Evolutionary conservation across 2,797 vertebrate species (phyloP).

Genomic region (Mormyrops attenuatus): DNA sequence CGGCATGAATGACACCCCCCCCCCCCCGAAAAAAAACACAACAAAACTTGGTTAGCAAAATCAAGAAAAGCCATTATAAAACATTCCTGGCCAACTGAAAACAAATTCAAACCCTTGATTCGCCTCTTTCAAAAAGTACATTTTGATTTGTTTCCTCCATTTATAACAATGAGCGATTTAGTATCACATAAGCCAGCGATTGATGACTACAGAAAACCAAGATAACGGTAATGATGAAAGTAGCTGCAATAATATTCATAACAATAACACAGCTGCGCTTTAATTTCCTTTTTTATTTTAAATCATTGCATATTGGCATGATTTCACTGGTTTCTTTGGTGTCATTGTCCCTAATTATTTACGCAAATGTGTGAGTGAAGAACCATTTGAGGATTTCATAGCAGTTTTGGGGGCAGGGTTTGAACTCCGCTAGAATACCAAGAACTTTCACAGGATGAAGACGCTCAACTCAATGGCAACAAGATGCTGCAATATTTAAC

Average conservation of each 20-base stretch:
- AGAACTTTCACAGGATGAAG: constrained; percentile 42
- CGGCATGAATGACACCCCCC: not conserved
- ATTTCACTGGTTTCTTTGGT: constrained; percentile 30
- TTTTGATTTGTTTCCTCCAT: not conserved
- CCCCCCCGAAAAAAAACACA: not conserved
- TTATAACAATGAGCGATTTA: not conserved
- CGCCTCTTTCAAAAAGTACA: not conserved
- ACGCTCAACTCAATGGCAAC: constrained; percentile 46
- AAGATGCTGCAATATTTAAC: constrained; percentile 38
- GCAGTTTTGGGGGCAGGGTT: constrained; percentile 42
- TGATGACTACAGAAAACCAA: not conserved
- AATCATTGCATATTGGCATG: constrained; percentile 16
- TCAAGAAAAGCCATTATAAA: constrained; percentile 14
- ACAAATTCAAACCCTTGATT: constrained; percentile 17
- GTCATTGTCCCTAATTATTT: constrained; percentile 36
- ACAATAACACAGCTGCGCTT: not conserved
- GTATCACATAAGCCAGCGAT: not conserved
- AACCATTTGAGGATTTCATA: constrained; percentile 17
- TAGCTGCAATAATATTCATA: constrained; percentile 1
- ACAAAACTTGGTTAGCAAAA: not conserved
- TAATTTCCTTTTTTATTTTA: not conserved
- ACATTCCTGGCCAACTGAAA: constrained; percentile 8
- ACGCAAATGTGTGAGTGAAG: constrained; percentile 8
- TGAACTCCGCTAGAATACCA: constrained; percentile 43
- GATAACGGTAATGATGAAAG: not conserved